Evolutionary conservation across 2,797 vertebrate species (phyloP).

Genomic region (Ateles fusciceps): DNA sequence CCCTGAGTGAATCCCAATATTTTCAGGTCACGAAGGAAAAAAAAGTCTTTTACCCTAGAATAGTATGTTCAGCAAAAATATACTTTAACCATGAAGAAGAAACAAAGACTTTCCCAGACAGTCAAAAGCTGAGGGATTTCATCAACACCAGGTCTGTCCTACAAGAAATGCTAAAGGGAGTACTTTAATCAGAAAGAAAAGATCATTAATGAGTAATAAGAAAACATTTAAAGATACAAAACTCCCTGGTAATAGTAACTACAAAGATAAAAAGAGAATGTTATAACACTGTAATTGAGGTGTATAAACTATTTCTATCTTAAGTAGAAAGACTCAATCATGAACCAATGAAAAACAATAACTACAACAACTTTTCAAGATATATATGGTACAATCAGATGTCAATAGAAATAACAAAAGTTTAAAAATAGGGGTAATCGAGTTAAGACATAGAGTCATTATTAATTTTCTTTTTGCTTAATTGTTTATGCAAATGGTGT

Average conservation of each 20-base stretch:
- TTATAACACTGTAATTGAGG: no score
- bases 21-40: background rate
- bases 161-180: background rate
- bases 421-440: no score
- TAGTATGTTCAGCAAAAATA: background rate
- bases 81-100: background rate
- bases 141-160: background rate
- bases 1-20: no score
- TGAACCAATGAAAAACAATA: no score
- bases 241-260: background rate
- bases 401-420: no score
- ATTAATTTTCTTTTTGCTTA: background rate
- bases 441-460: no score
- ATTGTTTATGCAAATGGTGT: background rate
- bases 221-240: background rate
- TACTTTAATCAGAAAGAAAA: background rate
- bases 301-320: no score
- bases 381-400: no score
- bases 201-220: background rate
- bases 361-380: no score
- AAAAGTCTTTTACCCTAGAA: background rate
- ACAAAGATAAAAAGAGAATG: background rate
- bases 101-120: background rate
- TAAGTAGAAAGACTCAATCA: no score
- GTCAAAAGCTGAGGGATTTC: background rate